A percentile compares a stretch with the other conserved stretches of the same genome.
These are phyloP conservation scores for Hoplostethus mediterraneus DNA, from an alignment of 2,797 vertebrate genomes.

Conservation along the genomic window DNA sequence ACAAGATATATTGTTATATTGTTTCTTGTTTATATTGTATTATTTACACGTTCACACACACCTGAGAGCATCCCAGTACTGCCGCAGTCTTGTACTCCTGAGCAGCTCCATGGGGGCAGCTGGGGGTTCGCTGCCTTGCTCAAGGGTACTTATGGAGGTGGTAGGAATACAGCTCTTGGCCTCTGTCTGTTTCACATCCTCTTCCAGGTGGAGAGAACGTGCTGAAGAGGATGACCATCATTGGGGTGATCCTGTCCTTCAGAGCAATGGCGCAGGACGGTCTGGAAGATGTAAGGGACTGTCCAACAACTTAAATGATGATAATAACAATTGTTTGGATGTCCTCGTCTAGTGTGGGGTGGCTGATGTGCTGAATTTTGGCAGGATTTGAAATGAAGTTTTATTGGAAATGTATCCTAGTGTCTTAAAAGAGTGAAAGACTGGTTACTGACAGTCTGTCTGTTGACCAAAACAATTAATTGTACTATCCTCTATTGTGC, in stretches of 20 bases:
- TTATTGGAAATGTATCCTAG: neutral
- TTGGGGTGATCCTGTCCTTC: conserved; percentile 78
- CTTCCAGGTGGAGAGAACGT: conserved; percentile 90
- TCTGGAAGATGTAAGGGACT: conserved; percentile 86
- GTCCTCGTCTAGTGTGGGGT: too few species aligned
- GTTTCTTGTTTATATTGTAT: too few species aligned
- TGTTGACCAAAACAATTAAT: too few species aligned
- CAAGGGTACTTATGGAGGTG: neutral
- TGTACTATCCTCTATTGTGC: neutral
- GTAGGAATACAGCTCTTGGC: neutral
- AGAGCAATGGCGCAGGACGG: conserved; percentile 76
- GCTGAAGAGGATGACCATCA: conserved; percentile 92
- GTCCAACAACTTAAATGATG: conserved; percentile 3
- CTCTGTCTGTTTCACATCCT: conserved; percentile 24
- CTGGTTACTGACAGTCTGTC: neutral
- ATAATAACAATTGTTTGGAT: neutral
- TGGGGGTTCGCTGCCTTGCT: neutral
- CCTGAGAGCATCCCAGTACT: too few species aligned
- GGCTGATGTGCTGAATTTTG: neutral
- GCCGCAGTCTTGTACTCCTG: neutral
- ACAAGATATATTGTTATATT: too few species aligned
- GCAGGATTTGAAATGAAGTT: too few species aligned
- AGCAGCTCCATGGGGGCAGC: neutral
- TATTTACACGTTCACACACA: too few species aligned
- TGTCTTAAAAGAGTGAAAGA: neutral